phyloP scores from a whole-genome alignment of 2,888 invertebrate genomes.

The Pelosia muscerda region DNA sequence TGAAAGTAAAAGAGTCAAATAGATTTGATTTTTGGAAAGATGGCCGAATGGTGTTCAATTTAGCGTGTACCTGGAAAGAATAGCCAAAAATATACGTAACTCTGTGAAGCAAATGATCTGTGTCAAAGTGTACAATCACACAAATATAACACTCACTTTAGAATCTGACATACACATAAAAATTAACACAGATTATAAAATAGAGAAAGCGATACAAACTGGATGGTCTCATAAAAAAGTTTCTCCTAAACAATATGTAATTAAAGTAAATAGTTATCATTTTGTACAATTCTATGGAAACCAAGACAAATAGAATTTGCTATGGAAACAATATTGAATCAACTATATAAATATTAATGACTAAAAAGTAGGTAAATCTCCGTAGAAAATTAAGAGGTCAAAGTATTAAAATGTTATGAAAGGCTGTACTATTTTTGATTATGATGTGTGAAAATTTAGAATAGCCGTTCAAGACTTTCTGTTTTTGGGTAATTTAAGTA shows the following conservation, averaged over 20 bases:
- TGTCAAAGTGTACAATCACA: slow-evolving; percentile 10
- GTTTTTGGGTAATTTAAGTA: background rate
- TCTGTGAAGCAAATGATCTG: background rate
- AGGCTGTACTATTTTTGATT: slow-evolving; percentile 7
- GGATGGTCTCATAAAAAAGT: slow-evolving; percentile 5
- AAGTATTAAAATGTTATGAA: slow-evolving; percentile 8
- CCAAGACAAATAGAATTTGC: slow-evolving; percentile 24
- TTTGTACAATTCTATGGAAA: slow-evolving; percentile 29
- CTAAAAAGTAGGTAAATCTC: slow-evolving; percentile 17
- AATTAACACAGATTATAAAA: slow-evolving; percentile 9
- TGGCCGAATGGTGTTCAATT: too few relatives aligned
- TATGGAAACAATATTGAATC: slow-evolving; percentile 16
- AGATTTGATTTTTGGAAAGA: too few relatives aligned
- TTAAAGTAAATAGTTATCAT: slow-evolving; percentile 43
- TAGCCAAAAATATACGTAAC: background rate
- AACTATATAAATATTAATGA: slow-evolving; percentile 16
- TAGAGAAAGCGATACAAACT: slow-evolving; percentile 31
- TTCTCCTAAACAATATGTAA: slow-evolving; percentile 41
- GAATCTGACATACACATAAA: slow-evolving; percentile 7
- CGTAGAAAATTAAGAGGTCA: slow-evolving; percentile 17
- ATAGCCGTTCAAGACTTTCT: slow-evolving; percentile 7
- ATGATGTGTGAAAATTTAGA: slow-evolving; percentile 10
- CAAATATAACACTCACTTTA: background rate
- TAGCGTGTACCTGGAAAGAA: too few relatives aligned
- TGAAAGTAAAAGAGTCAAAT: too few relatives aligned